phyloP scores from a whole-genome alignment of 2,888 invertebrate genomes.

The Rotaria macrura region DNA sequence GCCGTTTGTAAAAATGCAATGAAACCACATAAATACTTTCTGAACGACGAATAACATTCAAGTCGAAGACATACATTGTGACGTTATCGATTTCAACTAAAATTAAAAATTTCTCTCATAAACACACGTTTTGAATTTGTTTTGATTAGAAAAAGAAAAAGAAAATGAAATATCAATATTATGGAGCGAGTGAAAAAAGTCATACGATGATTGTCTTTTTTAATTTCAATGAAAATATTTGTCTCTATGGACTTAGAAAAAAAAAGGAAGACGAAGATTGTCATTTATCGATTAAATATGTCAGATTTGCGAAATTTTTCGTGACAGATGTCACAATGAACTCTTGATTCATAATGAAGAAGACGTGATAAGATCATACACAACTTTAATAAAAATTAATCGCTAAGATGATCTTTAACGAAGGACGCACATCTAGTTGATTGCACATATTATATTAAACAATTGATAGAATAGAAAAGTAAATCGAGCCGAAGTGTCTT shows the following conservation, averaged over 20 bases:
- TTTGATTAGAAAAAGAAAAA: no score
- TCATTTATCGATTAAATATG: background rate
- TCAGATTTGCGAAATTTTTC: background rate
- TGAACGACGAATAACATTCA: background rate
- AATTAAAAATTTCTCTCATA: background rate
- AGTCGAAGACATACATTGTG: background rate
- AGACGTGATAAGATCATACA: background rate
- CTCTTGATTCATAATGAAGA: background rate
- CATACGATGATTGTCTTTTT: no score
- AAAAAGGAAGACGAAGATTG: no score
- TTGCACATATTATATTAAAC: background rate
- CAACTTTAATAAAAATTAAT: background rate
- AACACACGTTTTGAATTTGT: no score
- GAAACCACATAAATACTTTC: background rate
- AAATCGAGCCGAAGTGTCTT: background rate
- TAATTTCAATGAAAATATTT: no score
- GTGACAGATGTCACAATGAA: background rate
- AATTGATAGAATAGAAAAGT: background rate
- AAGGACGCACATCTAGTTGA: background rate
- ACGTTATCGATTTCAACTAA: background rate
- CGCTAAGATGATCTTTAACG: background rate
- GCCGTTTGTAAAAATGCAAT: conserved; percentile 15
- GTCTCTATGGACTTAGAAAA: no score
- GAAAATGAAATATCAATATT: no score
- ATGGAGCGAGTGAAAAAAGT: no score